Evolutionary conservation across 1,140 invertebrate genomes (phyloP).

Genomic region (Magallana angulata): DNA sequence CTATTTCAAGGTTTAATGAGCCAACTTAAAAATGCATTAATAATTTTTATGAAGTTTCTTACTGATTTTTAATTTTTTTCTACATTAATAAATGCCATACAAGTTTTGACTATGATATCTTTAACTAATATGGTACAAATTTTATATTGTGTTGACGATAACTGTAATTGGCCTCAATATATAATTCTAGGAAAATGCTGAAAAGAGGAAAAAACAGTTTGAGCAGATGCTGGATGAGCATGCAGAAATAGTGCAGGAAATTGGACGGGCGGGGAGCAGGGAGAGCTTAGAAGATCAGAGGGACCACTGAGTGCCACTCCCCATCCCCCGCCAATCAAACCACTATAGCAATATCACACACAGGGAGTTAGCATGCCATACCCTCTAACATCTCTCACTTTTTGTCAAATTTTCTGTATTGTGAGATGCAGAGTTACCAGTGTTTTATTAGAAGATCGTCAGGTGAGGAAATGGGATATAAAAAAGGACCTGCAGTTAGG

Average conservation of each 20-base stretch:
- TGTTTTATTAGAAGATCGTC: neutral
- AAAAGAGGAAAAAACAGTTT: conserved; percentile 69
- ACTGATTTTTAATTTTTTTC: too few species aligned
- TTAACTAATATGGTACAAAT: too few species aligned
- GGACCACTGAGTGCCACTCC: conserved; percentile 44
- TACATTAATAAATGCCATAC: too few species aligned
- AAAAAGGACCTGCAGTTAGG: neutral
- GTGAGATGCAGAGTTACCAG: neutral
- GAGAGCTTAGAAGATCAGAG: conserved; percentile 49
- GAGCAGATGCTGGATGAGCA: conserved; percentile 73
- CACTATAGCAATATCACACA: neutral
- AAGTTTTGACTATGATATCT: too few species aligned
- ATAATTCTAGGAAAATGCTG: conserved; percentile 67
- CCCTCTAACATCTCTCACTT: neutral
- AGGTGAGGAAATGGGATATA: neutral
- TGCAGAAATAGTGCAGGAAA: conserved; percentile 73
- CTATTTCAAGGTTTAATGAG: too few species aligned
- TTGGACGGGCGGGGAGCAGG: conserved; percentile 59
- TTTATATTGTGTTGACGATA: too few species aligned
- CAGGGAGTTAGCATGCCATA: neutral
- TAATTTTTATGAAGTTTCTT: too few species aligned
- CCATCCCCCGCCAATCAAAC: neutral
- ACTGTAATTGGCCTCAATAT: neutral
- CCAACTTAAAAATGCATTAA: too few species aligned
- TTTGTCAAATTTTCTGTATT: neutral